These are phyloP conservation scores for Lamellibrachia luymesi DNA, from an alignment of 1,140 invertebrate species.

Conservation along the genomic window DNA sequence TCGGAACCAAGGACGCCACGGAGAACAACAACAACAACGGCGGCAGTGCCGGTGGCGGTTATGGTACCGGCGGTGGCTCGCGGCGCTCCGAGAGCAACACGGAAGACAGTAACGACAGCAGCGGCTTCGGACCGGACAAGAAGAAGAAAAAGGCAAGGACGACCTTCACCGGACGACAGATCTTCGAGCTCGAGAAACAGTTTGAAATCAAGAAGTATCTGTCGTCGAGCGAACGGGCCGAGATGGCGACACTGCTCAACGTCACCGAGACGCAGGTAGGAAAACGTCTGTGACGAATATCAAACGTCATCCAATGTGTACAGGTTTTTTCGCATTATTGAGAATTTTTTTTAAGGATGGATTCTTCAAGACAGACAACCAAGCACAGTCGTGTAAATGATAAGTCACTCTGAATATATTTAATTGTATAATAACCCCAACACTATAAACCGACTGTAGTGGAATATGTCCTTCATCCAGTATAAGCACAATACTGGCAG, in stretches of 20 bases:
- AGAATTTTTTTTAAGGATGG: neutral
- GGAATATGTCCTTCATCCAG: no score
- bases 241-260: conserved; percentile 89
- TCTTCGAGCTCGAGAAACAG: conserved; percentile 92
- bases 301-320: neutral
- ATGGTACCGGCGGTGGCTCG: neutral
- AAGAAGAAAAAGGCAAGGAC: conserved; percentile 88
- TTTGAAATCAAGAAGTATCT: conserved; percentile 96
- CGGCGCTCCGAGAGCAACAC: neutral
- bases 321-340: neutral
- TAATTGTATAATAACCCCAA: no score
- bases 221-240: conserved; percentile 88
- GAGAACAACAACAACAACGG: neutral
- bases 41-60: neutral
- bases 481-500: no score
- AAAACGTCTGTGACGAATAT: neutral
- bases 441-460: no score
- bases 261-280: conserved; percentile 92
- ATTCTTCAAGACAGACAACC: neutral
- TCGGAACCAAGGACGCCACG: neutral
- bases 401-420: neutral
- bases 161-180: conserved; percentile 91
- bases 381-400: neutral
- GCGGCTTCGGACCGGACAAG: conserved; percentile 55
- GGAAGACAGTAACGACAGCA: neutral